Evolutionary conservation across 2,888 invertebrate species (phyloP), one percentile per base, ranked within the genome.

Genomic region (Troilus luridus): DNA sequence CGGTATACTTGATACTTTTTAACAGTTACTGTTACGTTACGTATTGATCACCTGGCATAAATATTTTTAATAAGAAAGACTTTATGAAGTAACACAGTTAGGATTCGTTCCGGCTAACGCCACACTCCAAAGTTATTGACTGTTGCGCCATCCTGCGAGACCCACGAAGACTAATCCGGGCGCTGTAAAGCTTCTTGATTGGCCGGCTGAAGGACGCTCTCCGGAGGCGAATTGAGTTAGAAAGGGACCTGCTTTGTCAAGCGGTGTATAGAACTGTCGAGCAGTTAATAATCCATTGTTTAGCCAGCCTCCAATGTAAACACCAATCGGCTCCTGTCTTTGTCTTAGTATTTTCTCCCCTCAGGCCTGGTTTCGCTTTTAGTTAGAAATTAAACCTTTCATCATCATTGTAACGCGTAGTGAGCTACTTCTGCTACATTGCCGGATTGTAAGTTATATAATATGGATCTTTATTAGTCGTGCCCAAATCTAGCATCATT

Each of bases 221-320:
- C 56, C 56, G 56, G 56, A 85, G 56, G 56, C 85, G 85, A 85
- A 85, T 58, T 54, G 54, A 58, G 85, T 85, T 85, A 85, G 85
- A 85, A 85, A 85, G 85, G 85, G 85, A 58, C n/a, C 85, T 85
- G 85, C 85, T 85, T 85, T 85, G 85, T 85, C 56, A 56, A 85
- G 85, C 85, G 10, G 67, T 89, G 89, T 89, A 89, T 54, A 67
- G 60, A 60, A 59, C 41, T 88, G 59, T 62, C 21, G 19, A 27
- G 24, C 41, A 41, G 60, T 62, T 89, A 89, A 89, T 89, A 89
- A 89, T 64, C 89, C 89, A 89, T 89, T 89, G 89, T 89, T 27
- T 64, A 85, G 85, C 5, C 19, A 85, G 54, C 0, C 62, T 62
- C 27, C 41, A 64, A 67, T 89, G 89, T 89, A 89, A 89, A 89